phyloP scores from a whole-genome alignment of 2,888 invertebrate genomes.

The Lagria hirta region DNA sequence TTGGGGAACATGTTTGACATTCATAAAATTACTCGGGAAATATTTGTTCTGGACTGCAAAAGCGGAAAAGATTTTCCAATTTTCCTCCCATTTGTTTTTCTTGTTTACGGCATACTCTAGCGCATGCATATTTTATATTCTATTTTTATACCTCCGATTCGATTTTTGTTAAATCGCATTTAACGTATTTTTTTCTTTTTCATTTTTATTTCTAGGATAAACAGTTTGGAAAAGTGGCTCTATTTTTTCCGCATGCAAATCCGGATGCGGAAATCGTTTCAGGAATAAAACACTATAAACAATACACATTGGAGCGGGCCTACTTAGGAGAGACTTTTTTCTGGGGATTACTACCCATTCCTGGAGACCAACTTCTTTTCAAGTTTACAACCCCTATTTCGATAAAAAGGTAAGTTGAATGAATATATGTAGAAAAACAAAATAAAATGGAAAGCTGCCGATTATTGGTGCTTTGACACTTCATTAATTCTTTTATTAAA shows the following conservation, averaged over 20 bases:
- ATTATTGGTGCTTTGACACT: neutral
- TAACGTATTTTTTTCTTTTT: conserved; percentile 4
- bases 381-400: conserved; percentile 72
- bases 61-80: neutral
- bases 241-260: conserved; percentile 79
- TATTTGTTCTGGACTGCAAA: conserved; percentile 6
- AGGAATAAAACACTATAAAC: conserved; percentile 77
- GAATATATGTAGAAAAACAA: neutral
- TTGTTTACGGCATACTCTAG: neutral
- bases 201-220: conserved; percentile 72
- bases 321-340: conserved; percentile 87
- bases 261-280: conserved; percentile 70
- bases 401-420: conserved; percentile 69
- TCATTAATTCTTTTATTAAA: too few species aligned
- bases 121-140: too few species aligned
- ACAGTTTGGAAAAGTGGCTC: conserved; percentile 80
- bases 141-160: too few species aligned
- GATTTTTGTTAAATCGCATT: conserved; percentile 1
- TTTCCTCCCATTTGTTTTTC: too few species aligned
- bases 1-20: conserved; percentile 4
- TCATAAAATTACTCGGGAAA: conserved; percentile 8
- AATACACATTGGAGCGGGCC: conserved; percentile 75
- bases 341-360: conserved; percentile 86
- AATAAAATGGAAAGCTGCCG: neutral
- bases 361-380: conserved; percentile 78